These are phyloP conservation scores for Oophaga pumilio DNA, from an alignment of 2,113 vertebrate genomes.

Conservation along the genomic window DNA sequence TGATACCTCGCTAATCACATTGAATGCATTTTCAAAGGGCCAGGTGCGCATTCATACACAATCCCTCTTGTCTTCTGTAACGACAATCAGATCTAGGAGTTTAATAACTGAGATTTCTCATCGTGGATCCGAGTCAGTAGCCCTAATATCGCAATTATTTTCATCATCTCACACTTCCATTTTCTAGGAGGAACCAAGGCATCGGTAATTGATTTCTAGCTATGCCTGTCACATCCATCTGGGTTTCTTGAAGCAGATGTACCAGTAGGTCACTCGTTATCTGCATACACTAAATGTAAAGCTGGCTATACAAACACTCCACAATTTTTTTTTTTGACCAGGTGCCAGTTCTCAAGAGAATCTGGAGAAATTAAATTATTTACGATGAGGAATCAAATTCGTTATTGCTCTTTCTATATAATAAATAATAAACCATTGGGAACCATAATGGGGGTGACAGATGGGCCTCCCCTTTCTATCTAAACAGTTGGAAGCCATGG, in stretches of 20 bases:
- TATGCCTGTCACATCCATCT: background rate
- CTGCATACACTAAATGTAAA: too few species aligned
- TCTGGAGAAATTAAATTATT: background rate
- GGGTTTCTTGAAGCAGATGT: background rate
- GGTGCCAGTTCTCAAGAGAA: background rate
- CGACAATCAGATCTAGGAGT: background rate
- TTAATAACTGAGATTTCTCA: background rate
- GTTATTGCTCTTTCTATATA: background rate
- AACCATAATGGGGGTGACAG: too few species aligned
- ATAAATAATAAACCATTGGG: background rate
- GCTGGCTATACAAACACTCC: background rate
- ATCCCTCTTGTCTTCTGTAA: background rate
- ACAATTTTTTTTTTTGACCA: background rate
- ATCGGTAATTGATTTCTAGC: background rate
- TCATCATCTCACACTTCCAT: background rate
- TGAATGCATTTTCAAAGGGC: background rate
- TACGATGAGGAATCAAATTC: background rate
- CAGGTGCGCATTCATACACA: background rate
- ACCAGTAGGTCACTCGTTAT: too few species aligned
- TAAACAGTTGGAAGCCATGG: too few species aligned
- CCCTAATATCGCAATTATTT: background rate
- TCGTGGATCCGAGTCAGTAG: background rate
- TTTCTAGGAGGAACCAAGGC: background rate
- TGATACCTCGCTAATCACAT: background rate
- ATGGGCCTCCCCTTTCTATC: too few species aligned